phyloP scores from a whole-genome alignment of 2,888 invertebrate genomes.

The Netelia fuscicornis region DNA sequence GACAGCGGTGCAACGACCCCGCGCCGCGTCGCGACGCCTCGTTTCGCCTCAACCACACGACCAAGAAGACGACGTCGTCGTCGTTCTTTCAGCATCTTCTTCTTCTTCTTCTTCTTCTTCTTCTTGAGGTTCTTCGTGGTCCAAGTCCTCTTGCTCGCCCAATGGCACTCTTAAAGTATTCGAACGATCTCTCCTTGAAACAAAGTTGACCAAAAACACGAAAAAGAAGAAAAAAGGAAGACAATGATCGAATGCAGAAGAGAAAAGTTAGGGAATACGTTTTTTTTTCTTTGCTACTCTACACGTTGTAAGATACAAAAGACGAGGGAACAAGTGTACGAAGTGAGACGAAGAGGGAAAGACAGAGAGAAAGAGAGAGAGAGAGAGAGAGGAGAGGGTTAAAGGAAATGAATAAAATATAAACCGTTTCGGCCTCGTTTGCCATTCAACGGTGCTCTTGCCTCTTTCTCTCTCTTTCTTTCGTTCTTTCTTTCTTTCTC shows the following conservation, averaged over 20 bases:
- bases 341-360: background rate
- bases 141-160: background rate
- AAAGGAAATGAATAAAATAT: slow-evolving; percentile 50
- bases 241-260: background rate
- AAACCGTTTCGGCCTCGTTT: slow-evolving; percentile 51
- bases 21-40: slow-evolving; percentile 76
- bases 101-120: slow-evolving; percentile 34
- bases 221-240: background rate
- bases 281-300: background rate
- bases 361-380: background rate
- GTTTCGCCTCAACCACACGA: slow-evolving; percentile 71
- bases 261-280: background rate
- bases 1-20: slow-evolving; percentile 68
- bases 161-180: background rate
- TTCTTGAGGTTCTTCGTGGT: slow-evolving; percentile 30
- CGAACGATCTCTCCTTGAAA: background rate
- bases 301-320: background rate
- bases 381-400: background rate
- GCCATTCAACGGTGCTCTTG: slow-evolving; percentile 45
- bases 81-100: slow-evolving; percentile 58
- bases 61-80: slow-evolving; percentile 66
- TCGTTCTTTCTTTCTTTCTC: slow-evolving; percentile 36
- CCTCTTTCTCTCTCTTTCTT: slow-evolving; percentile 37
- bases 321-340: slow-evolving; percentile 8
- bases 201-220: background rate